Evolutionary conservation across 2,113 vertebrate genomes (phyloP).

Genomic region (Pandion haliaetus): DNA sequence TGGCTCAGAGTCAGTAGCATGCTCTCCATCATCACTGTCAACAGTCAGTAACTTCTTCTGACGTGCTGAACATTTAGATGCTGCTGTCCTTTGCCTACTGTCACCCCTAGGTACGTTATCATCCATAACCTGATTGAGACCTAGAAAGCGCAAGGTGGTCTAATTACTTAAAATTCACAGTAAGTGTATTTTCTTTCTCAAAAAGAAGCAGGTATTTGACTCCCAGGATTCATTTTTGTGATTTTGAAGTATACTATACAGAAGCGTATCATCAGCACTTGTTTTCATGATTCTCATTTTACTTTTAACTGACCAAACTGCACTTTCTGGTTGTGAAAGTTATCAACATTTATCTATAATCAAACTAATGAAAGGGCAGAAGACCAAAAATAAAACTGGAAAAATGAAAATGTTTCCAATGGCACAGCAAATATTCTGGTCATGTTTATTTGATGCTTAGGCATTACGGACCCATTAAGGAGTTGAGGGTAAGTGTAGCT

Average conservation of each 20-base stretch:
- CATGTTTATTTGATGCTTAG: not conserved
- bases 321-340: not conserved
- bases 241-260: not conserved
- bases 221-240: not conserved
- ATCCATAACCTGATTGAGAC: constrained; percentile 72
- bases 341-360: not conserved
- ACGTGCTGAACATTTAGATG: not conserved
- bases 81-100: constrained; percentile 38
- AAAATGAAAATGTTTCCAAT: not conserved
- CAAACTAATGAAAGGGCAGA: not conserved
- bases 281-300: not conserved
- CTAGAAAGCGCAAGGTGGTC: constrained; percentile 41
- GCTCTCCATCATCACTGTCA: constrained; percentile 9
- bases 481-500: not conserved
- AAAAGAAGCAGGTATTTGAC: not conserved
- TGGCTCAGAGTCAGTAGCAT: not conserved
- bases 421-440: not conserved
- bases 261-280: not conserved
- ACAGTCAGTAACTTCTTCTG: not conserved
- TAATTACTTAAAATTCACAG: not conserved
- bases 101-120: not conserved
- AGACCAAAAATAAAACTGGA: not conserved
- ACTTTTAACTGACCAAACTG: not conserved
- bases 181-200: not conserved
- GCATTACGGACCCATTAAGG: not conserved